Evolutionary conservation across 2,888 invertebrate species (phyloP).

Genomic region (Sinodicranocentrus sp.): DNA sequence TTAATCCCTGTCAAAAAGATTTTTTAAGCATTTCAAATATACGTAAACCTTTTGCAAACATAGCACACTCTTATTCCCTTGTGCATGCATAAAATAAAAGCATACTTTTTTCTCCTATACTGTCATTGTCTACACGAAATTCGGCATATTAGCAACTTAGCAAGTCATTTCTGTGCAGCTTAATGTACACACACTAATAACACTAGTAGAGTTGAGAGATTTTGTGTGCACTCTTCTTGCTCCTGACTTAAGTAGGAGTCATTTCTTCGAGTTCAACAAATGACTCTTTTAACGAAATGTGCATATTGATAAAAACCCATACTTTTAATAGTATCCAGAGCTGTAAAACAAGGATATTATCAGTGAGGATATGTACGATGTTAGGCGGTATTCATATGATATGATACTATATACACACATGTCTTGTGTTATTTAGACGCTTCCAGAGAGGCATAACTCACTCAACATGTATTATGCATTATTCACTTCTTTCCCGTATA

Average conservation of each 20-base stretch:
- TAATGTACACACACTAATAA: too few species aligned
- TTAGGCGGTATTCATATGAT: too few species aligned
- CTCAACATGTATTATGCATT: conserved; percentile 60
- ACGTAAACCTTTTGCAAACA: too few species aligned
- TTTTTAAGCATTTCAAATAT: too few species aligned
- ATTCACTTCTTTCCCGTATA: conserved; percentile 50
- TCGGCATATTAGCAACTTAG: too few species aligned
- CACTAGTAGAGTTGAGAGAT: not conserved
- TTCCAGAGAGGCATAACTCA: conserved; percentile 58
- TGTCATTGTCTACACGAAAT: too few species aligned
- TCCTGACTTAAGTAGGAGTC: conserved; percentile 44
- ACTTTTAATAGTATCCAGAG: conserved; percentile 52
- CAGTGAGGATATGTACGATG: not conserved
- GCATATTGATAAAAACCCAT: conserved; percentile 46
- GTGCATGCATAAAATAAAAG: too few species aligned
- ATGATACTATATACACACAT: conserved; percentile 15
- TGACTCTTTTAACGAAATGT: conserved; percentile 60
- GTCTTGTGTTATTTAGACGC: conserved; percentile 34
- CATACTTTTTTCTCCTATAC: too few species aligned
- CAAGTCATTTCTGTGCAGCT: too few species aligned
- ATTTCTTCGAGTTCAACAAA: conserved; percentile 54
- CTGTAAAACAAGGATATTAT: conserved; percentile 26
- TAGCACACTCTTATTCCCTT: too few species aligned
- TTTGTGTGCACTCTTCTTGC: conserved; percentile 16
- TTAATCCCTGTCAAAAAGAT: too few species aligned